Evolutionary conservation across 2,888 invertebrate genomes (phyloP).

Genomic region (Biston betularia): DNA sequence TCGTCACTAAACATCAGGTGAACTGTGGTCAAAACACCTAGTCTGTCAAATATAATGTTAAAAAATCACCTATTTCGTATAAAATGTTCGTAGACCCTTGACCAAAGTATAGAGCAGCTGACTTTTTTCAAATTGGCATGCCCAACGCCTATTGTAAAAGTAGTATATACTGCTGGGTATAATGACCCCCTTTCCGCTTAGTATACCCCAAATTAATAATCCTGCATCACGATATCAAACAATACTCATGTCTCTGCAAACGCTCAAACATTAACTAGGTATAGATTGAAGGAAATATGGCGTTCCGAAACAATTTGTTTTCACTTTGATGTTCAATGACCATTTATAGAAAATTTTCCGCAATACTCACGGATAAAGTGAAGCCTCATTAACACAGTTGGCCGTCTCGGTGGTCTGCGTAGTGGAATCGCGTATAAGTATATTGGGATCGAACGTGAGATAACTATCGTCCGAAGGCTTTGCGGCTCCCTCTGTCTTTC

Average conservation of each 20-base stretch:
- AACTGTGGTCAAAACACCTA: no score
- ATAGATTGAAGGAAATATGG: conserved; percentile 26
- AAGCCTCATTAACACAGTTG: conserved; percentile 53
- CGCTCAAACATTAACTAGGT: conserved; percentile 19
- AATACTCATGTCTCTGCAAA: conserved; percentile 12
- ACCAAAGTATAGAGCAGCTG: no score
- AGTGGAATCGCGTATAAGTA: conserved; percentile 55
- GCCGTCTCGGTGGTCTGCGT: conserved; percentile 46
- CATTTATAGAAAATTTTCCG: conserved; percentile 10
- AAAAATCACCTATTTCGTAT: no score
- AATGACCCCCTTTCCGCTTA: no score
- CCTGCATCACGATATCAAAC: no score
- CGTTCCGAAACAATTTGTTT: conserved; percentile 12
- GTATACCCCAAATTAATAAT: no score
- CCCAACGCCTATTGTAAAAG: no score
- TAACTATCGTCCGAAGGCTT: conserved; percentile 60
- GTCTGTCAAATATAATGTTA: no score
- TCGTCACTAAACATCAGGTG: no score
- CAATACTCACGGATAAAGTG: conserved; percentile 23
- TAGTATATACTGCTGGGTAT: no score
- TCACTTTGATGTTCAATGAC: conserved; percentile 8
- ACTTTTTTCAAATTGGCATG: no score
- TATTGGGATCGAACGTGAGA: conserved; percentile 62
- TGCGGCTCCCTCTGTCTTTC: conserved; percentile 60
- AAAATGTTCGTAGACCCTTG: no score